Evolutionary conservation across 2,888 invertebrate genomes (phyloP).

Genomic region (Polydrusus cervinus): DNA sequence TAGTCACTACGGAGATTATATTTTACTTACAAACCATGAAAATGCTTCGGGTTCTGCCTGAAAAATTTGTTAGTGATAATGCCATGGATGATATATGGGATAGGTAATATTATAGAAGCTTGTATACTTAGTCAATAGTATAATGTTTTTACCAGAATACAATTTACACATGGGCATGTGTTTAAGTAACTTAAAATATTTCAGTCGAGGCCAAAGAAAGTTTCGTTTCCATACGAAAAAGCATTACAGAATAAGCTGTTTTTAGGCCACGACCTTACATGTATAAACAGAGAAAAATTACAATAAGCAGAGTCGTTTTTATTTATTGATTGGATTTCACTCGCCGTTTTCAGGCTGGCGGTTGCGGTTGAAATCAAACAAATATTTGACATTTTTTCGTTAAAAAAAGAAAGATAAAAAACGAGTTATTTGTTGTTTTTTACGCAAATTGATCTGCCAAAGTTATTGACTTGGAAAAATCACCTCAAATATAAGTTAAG

Average conservation of each 20-base stretch:
- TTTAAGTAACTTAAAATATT: background rate
- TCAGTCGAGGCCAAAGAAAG: too few relatives aligned
- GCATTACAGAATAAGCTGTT: too few relatives aligned
- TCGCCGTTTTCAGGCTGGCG: too few relatives aligned
- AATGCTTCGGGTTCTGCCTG: slow-evolving; percentile 84
- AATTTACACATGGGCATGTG: background rate
- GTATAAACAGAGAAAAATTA: slow-evolving; percentile 5
- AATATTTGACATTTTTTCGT: too few relatives aligned
- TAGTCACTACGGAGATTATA: slow-evolving; percentile 93
- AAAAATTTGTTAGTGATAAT: slow-evolving; percentile 82
- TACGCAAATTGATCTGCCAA: too few relatives aligned
- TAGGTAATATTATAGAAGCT: slow-evolving; percentile 69
- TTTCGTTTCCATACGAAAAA: too few relatives aligned
- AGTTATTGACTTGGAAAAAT: too few relatives aligned
- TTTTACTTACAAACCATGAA: slow-evolving; percentile 92
- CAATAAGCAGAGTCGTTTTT: background rate
- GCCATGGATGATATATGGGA: slow-evolving; percentile 89
- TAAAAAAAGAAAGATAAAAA: too few relatives aligned
- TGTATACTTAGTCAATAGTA: slow-evolving; percentile 12
- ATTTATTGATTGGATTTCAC: too few relatives aligned
- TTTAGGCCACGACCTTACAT: background rate
- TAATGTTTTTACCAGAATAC: slow-evolving; percentile 16
- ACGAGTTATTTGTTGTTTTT: too few relatives aligned
- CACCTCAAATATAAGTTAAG: too few relatives aligned
- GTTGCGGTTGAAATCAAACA: too few relatives aligned